Base-by-base conservation (phyloP, 2,797 vertebrate genomes). In the Ceryle rudis region DNA sequence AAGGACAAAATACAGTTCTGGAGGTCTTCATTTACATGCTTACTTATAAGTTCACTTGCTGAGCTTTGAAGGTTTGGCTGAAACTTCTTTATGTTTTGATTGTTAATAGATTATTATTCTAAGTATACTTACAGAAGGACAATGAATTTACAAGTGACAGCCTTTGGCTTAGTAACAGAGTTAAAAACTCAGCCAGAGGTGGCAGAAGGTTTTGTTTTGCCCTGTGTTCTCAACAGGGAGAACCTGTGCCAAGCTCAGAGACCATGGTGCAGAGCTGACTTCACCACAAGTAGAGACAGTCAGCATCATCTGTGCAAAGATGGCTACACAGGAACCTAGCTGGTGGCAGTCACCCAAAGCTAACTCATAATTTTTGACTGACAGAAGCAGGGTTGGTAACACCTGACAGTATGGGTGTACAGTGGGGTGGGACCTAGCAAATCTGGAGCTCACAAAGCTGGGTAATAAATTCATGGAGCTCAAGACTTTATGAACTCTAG, bases 171-270 rank as follows among this genome's bases (percentile, higher is more conserved):
- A 57, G 37, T 39, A 81, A 69, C 25, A 61, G 92, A 92, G 65
- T 29, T 23, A 17, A 83, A 90, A 81, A 86, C 89, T 86, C 70
- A 80, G 55, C 29, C 13, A 11, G 65, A 84, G 49, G 37, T 54
- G 54, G 69, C 57, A 92, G 57, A 86, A 21, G 33, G 22, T 20
- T 92, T 74, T 86, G 44, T 74, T 95, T 90, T 57, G 35, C 28
- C 88, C 41, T 52, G 17, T 42, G 58, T 46, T 86, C 61, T 52
- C 57, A 47, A 14, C 14, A 10, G 3, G 2, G 14, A 67, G 25
- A 83, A 66, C 31, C 33, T 5, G 10, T 65, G 83, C 69, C 70
- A 90, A 71, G 61, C 1, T 5, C 11, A 4, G 64, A 70, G 29
- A 42, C 37, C 10, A 6, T 0, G 2, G 44, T 6, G 37, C 62